Evolutionary conservation across 2,113 vertebrate species (phyloP).

Genomic region (Australoheros scitulus): DNA sequence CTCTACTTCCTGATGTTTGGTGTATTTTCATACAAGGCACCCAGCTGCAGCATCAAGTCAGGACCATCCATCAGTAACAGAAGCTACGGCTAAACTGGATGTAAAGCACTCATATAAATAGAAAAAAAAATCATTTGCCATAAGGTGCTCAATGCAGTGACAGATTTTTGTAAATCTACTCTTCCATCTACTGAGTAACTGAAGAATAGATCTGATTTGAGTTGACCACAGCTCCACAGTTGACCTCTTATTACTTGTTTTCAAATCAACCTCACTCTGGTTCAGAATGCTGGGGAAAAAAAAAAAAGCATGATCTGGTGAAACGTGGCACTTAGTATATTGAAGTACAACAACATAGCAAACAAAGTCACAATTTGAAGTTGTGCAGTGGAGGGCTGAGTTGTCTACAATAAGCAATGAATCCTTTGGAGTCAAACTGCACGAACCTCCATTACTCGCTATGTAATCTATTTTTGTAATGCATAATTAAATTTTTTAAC

Average conservation of each 20-base stretch:
- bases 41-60: background rate
- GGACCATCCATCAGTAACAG: background rate
- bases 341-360: constrained; percentile 25
- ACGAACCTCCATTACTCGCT: background rate
- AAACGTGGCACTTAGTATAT: constrained; percentile 49
- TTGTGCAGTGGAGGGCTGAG: constrained; percentile 7
- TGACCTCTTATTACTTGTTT: background rate
- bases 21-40: background rate
- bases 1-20: background rate
- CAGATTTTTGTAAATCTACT: too few relatives aligned
- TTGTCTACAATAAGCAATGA: constrained; percentile 24
- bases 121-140: too few relatives aligned
- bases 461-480: background rate
- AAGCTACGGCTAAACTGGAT: background rate
- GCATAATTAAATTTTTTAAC: background rate
- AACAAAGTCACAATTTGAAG: constrained; percentile 46
- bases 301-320: background rate
- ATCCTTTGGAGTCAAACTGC: constrained; percentile 27
- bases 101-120: background rate
- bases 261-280: background rate
- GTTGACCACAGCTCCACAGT: background rate
- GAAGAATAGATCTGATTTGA: too few relatives aligned
- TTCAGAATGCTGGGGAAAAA: background rate
- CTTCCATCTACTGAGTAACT: too few relatives aligned
- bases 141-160: too few relatives aligned